Evolutionary conservation across 2,797 vertebrate genomes (phyloP).

Genomic region (Gobio occitaniae): DNA sequence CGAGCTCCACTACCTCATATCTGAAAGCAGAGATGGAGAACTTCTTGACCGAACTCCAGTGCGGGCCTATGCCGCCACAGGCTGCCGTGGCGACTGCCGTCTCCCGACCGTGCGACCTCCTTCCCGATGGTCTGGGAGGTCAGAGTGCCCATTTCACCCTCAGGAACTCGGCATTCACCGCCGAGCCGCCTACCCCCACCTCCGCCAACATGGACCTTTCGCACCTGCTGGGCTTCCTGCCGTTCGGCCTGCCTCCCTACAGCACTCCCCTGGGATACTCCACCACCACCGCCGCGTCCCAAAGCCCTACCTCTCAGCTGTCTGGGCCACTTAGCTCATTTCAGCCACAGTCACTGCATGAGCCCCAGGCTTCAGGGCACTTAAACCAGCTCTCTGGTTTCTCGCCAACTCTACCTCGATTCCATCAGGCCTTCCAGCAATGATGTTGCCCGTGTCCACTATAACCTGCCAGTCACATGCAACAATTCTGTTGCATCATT

Average conservation of each 20-base stretch:
- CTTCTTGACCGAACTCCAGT: conserved; percentile 94
- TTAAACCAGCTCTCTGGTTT: conserved; percentile 91
- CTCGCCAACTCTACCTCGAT: conserved; percentile 94
- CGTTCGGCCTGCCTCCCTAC: conserved; percentile 91
- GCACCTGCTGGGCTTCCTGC: conserved; percentile 92
- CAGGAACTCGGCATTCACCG: conserved; percentile 85
- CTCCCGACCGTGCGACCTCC: conserved; percentile 82
- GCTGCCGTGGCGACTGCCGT: conserved; percentile 81
- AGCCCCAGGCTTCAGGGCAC: conserved; percentile 83
- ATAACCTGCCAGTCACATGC: conserved; percentile 29
- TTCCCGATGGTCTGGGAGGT: conserved; percentile 68
- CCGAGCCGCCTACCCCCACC: conserved; percentile 86
- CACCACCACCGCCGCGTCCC: conserved; percentile 70
- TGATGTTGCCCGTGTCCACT: conserved; percentile 50
- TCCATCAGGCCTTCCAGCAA: conserved; percentile 96
- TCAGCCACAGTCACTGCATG: conserved; percentile 61
- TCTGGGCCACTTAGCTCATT: conserved; percentile 68
- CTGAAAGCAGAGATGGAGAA: conserved; percentile 94
- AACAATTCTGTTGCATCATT: conserved; percentile 14
- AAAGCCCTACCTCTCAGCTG: conserved; percentile 72
- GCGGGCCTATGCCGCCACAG: conserved; percentile 84
- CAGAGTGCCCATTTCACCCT: conserved; percentile 83
- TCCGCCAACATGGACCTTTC: conserved; percentile 96
- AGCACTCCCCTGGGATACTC: conserved; percentile 93
- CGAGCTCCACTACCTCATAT: conserved; percentile 96